Conservation (phyloP, 2,113 vertebrate species). For the Thomomys bottae region DNA sequence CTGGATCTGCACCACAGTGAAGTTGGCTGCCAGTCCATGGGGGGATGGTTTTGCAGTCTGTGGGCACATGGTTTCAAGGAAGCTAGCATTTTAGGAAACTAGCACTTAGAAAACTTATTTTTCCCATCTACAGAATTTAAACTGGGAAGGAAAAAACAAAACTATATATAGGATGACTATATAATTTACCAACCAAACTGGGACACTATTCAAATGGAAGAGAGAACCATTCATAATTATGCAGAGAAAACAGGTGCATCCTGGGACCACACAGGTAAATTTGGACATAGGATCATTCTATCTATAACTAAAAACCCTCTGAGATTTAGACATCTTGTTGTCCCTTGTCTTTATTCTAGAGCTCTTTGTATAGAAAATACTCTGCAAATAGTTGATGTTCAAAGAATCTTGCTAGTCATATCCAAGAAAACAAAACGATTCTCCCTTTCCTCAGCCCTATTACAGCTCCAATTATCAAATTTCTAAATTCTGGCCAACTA, state of each 20-base stretch:
- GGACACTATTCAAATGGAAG: neutral
- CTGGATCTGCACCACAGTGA: neutral
- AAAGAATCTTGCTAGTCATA: neutral
- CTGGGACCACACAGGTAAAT: neutral
- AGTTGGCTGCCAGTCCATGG: neutral
- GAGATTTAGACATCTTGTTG: neutral
- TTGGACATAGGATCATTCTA: neutral
- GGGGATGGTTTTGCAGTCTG: neutral
- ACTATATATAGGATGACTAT: neutral
- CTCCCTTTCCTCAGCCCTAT: neutral
- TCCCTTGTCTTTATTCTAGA: slow-evolving; percentile 10
- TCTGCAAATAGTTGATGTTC: slow-evolving; percentile 11
- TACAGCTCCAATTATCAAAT: neutral
- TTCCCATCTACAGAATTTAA: neutral
- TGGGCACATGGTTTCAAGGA: neutral
- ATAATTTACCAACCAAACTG: slow-evolving; percentile 8
- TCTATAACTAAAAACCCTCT: neutral
- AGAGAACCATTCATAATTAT: neutral
- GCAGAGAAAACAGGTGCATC: neutral
- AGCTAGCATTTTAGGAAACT: neutral
- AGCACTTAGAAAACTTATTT: slow-evolving; percentile 23
- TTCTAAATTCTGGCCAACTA: neutral
- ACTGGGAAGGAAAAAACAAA: neutral
- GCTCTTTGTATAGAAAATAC: neutral
- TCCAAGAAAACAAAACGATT: neutral